A percentile compares a stretch with the other conserved stretches of the same genome.
Evolutionary conservation across 2,113 vertebrate species (phyloP).

Genomic region (Trachemys scripta): DNA sequence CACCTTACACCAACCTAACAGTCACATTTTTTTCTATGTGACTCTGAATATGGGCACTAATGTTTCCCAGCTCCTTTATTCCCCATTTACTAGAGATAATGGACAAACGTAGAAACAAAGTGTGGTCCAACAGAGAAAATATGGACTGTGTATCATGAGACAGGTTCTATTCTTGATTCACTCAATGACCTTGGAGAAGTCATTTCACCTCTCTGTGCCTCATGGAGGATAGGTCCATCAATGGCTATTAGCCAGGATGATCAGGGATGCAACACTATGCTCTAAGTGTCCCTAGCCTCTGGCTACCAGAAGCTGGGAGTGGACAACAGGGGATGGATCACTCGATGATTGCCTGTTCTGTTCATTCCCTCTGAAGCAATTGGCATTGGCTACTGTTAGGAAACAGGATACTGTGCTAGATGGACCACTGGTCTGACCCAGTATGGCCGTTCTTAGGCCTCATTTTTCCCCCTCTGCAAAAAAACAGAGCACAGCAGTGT

Average conservation of each 20-base stretch:
- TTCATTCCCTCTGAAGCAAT: neutral
- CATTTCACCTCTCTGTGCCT: neutral
- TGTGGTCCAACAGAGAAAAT: accelerated
- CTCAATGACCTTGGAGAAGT: neutral
- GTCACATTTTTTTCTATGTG: accelerated
- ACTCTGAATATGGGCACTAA: neutral
- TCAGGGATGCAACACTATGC: neutral
- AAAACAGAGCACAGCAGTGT: accelerated
- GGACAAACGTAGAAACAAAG: accelerated
- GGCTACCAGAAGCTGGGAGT: neutral
- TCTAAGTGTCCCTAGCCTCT: neutral
- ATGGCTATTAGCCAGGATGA: neutral
- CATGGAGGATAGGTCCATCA: neutral
- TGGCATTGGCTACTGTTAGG: neutral
- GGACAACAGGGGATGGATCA: neutral
- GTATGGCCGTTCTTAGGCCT: neutral
- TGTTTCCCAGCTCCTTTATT: neutral
- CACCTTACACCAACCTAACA: accelerated
- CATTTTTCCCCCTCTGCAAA: neutral
- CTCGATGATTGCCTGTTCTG: neutral
- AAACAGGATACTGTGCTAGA: neutral
- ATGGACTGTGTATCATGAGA: accelerated
- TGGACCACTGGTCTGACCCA: neutral
- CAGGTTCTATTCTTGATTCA: neutral
- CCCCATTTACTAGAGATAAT: neutral